A percentile compares a stretch with the other conserved stretches of the same genome.
phyloP scores from a whole-genome alignment of 2,113 vertebrate species.

The Neogobius melanostomus region DNA sequence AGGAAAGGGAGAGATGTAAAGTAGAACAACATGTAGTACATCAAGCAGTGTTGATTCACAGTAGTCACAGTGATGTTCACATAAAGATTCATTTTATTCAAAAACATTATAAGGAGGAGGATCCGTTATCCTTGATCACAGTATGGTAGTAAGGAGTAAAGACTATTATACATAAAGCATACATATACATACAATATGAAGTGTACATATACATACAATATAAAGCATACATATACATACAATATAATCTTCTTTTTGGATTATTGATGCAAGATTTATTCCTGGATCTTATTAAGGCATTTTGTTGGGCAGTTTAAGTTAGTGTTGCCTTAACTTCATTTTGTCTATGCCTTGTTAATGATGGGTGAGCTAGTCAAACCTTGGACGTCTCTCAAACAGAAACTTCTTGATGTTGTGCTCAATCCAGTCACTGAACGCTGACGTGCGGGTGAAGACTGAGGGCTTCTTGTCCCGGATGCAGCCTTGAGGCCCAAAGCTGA shows the following conservation, averaged over 20 bases:
- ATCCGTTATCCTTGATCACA: not conserved
- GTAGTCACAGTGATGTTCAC: not conserved
- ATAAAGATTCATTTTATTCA: not conserved
- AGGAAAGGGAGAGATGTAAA: not conserved
- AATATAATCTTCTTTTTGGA: not conserved
- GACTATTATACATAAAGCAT: too few species aligned
- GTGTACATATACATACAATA: too few species aligned
- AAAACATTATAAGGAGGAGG: not conserved
- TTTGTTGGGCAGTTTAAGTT: too few species aligned
- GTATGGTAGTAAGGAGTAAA: not conserved
- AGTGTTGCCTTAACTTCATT: not conserved
- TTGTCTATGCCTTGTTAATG: not conserved
- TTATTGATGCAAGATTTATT: too few species aligned
- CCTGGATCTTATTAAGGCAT: too few species aligned
- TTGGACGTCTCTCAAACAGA: constrained; percentile 51
- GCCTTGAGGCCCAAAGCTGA: constrained; percentile 68
- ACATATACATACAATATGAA: too few species aligned
- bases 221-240: too few species aligned
- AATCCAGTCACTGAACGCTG: constrained; percentile 73
- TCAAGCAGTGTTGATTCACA: not conserved
- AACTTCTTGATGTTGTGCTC: constrained; percentile 68
- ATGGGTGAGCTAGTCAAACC: not conserved
- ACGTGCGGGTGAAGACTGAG: constrained; percentile 74
- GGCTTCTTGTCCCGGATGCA: constrained; percentile 76
- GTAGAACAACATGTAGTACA: too few species aligned